These are phyloP conservation scores for Quiscalus mexicanus DNA, from an alignment of 2,113 vertebrate genomes.

Conservation along the genomic window DNA sequence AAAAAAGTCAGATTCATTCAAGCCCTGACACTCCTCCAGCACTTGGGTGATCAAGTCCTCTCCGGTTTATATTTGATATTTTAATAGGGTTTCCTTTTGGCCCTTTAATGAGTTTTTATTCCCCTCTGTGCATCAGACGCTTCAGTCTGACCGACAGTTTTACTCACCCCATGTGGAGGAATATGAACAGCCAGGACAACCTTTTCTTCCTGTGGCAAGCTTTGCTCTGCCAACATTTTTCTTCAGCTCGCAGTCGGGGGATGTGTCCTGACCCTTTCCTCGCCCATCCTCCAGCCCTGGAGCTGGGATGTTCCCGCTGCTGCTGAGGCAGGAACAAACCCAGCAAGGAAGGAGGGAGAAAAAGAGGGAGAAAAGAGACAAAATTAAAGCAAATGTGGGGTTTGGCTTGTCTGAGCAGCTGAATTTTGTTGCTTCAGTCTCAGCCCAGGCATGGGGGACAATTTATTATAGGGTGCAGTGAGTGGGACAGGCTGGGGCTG, in stretches of 20 bases:
- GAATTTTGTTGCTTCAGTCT: background rate
- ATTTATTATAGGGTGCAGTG: background rate
- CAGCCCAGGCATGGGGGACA: background rate
- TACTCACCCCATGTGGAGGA: constrained; percentile 43
- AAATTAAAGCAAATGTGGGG: background rate
- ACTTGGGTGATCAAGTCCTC: background rate
- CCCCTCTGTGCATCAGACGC: background rate
- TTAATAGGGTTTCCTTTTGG: constrained; percentile 54
- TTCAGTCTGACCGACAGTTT: constrained; percentile 39
- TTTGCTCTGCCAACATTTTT: constrained; percentile 28
- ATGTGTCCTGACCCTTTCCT: constrained; percentile 42
- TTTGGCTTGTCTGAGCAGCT: background rate
- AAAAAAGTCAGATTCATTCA: background rate
- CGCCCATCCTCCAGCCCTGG: background rate
- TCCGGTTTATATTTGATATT: constrained; percentile 29
- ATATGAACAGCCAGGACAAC: constrained; percentile 3
- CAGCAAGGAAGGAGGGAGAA: background rate
- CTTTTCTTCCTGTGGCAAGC: constrained; percentile 19
- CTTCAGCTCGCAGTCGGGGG: background rate
- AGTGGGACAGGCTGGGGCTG: background rate
- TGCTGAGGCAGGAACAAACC: background rate
- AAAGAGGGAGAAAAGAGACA: background rate
- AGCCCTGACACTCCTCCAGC: background rate
- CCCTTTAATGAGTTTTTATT: constrained; percentile 44
- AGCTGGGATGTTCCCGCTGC: background rate